Conservation (phyloP, 2,888 invertebrate genomes). For the Tetheella fluctuosa region DNA sequence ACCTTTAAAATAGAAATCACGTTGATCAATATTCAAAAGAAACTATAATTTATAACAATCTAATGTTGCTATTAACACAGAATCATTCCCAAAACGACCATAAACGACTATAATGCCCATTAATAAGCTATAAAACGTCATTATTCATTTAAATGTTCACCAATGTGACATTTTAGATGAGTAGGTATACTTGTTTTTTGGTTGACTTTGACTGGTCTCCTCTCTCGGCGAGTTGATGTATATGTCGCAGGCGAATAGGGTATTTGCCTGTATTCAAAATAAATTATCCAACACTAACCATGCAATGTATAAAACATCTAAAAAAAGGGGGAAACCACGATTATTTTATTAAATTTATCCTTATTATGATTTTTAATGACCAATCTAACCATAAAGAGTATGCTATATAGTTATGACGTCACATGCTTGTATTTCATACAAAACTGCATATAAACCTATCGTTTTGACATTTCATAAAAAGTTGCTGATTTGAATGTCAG, state of each 20-base stretch:
- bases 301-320: no score
- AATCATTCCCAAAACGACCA: constrained; percentile 44
- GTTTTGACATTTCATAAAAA: no score
- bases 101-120: constrained; percentile 60
- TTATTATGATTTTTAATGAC: no score
- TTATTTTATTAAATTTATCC: no score
- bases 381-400: no score
- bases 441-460: no score
- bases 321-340: no score
- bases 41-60: constrained; percentile 12
- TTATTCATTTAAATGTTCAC: constrained; percentile 55
- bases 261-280: no score
- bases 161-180: constrained; percentile 6
- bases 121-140: constrained; percentile 57
- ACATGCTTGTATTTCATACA: no score
- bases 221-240: background rate
- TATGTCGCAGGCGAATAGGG: background rate
- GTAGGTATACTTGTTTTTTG: background rate
- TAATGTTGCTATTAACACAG: constrained; percentile 41
- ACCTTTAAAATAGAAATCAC: background rate
- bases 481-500: no score
- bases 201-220: background rate
- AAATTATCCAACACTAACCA: no score
- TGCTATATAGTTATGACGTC: no score
- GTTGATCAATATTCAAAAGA: constrained; percentile 13